A percentile compares a stretch with the other conserved stretches of the same genome.
These are phyloP conservation scores for Capitulum mitella DNA, from an alignment of 2,888 invertebrate genomes.

Conservation along the genomic window DNA sequence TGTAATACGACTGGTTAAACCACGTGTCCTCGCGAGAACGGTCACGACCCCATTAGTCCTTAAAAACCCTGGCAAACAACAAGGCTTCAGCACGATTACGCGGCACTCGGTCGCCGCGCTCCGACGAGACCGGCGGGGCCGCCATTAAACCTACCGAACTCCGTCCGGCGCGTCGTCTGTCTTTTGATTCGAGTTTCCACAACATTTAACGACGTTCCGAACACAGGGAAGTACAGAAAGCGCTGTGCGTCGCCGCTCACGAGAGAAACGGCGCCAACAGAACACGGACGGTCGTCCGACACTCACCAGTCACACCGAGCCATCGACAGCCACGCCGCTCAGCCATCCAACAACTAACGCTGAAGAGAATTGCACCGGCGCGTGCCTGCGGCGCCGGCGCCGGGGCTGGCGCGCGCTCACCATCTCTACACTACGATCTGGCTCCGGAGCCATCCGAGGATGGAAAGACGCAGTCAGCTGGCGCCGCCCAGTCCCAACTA, in stretches of 20 bases:
- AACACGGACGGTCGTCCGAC: too few species aligned
- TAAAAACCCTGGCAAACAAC: neutral
- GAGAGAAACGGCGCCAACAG: too few species aligned
- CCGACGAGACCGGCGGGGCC: neutral
- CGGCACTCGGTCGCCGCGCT: neutral
- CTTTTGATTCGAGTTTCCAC: neutral
- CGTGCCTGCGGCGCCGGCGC: too few species aligned
- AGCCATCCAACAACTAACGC: too few species aligned
- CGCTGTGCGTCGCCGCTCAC: neutral
- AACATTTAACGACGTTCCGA: neutral
- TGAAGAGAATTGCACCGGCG: too few species aligned
- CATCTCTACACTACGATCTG: constrained; percentile 1
- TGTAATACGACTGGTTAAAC: neutral
- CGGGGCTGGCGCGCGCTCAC: neutral
- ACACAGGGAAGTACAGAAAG: neutral
- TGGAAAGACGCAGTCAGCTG: neutral
- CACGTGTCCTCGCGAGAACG: neutral
- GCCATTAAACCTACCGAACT: neutral
- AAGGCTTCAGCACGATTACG: neutral
- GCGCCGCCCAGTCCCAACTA: neutral
- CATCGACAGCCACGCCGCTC: too few species aligned
- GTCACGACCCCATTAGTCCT: neutral
- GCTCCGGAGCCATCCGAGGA: neutral
- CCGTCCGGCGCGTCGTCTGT: neutral
- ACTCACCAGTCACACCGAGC: too few species aligned